These are phyloP conservation scores for Patella ulyssiponensis DNA, from an alignment of 2,888 invertebrate species.

Conservation along the genomic window DNA sequence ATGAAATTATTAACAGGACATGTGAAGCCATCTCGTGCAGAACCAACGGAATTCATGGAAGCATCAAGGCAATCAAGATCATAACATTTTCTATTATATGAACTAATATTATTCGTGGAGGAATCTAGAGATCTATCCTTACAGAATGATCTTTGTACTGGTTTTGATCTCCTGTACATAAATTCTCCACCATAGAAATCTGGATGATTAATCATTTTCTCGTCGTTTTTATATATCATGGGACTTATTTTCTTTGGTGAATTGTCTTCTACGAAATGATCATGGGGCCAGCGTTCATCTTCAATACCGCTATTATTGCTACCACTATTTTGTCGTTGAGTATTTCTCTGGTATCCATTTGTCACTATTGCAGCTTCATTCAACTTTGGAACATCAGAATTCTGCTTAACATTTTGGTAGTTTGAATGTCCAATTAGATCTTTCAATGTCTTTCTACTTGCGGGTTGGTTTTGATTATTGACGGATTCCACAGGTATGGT, in stretches of 20 bases:
- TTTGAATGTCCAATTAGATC: too few relatives aligned
- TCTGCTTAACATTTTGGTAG: neutral
- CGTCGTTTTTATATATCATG: neutral
- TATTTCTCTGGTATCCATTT: neutral
- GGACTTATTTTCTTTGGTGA: neutral
- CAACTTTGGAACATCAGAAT: slow-evolving; percentile 87
- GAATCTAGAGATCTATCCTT: too few relatives aligned
- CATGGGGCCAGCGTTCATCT: neutral
- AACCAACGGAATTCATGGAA: neutral
- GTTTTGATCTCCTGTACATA: neutral
- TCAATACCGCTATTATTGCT: neutral
- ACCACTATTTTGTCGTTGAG: neutral
- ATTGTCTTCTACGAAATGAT: neutral
- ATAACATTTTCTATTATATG: too few relatives aligned
- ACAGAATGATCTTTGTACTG: neutral
- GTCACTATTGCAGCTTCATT: slow-evolving; percentile 77
- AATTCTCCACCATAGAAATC: slow-evolving; percentile 5
- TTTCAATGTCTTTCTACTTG: too few relatives aligned
- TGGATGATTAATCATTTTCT: neutral
- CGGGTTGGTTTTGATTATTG: too few relatives aligned
- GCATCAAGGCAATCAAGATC: neutral
- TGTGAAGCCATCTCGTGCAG: neutral
- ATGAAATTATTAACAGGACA: too few relatives aligned
- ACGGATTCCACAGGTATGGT: too few relatives aligned
- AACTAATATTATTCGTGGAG: too few relatives aligned